A percentile compares a stretch with the other conserved stretches of the same genome.
Evolutionary conservation across 2,113 vertebrate genomes (phyloP).

Genomic region (human (Homo sapiens)): GRCh38 chr14:81427501-81428000

Average conservation of each 20-base stretch:
- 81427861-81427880: neutral
- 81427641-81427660: neutral
- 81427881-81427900: neutral
- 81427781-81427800: neutral
- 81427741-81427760: neutral
- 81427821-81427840: neutral
- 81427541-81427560: neutral
- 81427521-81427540: neutral
- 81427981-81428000: neutral
- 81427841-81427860: neutral
- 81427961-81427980: neutral
- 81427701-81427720: neutral
- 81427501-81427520: neutral
- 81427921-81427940: neutral
- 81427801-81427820: neutral
- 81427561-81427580: neutral
- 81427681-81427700: neutral
- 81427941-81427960: neutral
- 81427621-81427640: neutral
- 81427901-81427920: neutral
- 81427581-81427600: neutral
- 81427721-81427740: neutral
- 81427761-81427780: neutral
- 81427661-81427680: neutral
- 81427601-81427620: neutral